Conservation (phyloP, 2,888 invertebrate species). For the Phalangium opilio region DNA sequence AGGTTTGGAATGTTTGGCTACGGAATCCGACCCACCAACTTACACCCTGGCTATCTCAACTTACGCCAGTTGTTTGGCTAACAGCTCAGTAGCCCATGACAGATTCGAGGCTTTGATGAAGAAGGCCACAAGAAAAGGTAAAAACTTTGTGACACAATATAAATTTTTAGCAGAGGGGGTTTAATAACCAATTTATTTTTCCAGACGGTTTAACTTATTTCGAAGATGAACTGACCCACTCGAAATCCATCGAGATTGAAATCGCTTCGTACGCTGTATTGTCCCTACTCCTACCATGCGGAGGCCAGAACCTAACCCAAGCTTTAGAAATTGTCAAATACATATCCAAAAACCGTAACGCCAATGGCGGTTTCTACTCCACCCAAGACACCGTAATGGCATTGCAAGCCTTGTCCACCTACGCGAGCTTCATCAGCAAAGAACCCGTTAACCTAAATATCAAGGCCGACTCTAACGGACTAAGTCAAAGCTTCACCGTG, state of each 20-base stretch:
- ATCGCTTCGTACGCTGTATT: slow-evolving; percentile 51
- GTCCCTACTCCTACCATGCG: slow-evolving; percentile 39
- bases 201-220: too few species aligned
- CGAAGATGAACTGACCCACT: slow-evolving; percentile 20
- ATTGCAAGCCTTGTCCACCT: slow-evolving; percentile 43
- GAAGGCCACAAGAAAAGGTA: too few species aligned
- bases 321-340: slow-evolving; percentile 50
- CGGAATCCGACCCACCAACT: slow-evolving; percentile 27
- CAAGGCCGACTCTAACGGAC: slow-evolving; percentile 32
- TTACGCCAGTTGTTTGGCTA: slow-evolving; percentile 38
- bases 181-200: neutral
- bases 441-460: slow-evolving; percentile 35
- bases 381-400: slow-evolving; percentile 50
- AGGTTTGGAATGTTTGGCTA: slow-evolving; percentile 43
- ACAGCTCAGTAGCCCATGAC: slow-evolving; percentile 26
- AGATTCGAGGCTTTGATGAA: too few species aligned
- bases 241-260: slow-evolving; percentile 46
- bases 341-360: slow-evolving; percentile 52
- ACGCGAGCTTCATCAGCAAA: slow-evolving; percentile 35
- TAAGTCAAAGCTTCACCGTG: slow-evolving; percentile 34
- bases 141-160: slow-evolving; percentile 27
- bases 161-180: neutral
- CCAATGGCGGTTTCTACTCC: slow-evolving; percentile 52
- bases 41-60: slow-evolving; percentile 40
- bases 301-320: slow-evolving; percentile 37